Base-by-base conservation (phyloP, 2,888 invertebrate genomes). In the Anthophora plumipes region DNA sequence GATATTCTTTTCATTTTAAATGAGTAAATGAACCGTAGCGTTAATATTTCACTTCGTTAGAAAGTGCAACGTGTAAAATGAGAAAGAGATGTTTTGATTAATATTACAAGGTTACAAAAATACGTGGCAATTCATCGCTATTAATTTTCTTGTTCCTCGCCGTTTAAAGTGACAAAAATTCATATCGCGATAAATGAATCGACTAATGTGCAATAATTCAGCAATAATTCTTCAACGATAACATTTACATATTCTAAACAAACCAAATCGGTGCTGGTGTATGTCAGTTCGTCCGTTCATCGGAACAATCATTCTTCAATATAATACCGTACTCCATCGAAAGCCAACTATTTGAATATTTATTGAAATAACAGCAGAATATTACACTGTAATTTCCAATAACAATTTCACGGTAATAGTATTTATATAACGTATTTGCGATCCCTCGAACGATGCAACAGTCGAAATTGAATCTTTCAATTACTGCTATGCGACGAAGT, bases 291-390 rank as follows among this genome's bases (percentile, higher is more conserved):
- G 39, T 37, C 17, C 52, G 39, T 50, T 22, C 39, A 37, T 52
- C 17, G 52, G 22, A 66, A 66, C 66, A 66, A 39, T 66, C 52
- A 66, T 66, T 66, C 66, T 66, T 66, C 66, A 17, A 66, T 66
- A 50, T 39, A 52, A 39, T 66, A 66, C 39, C 14, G 17, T 17
- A 41, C 17, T 52, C 52, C 37, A 66, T 0, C 1, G 52, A 52
- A 22, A 50, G 37, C 52, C 39, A 37, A n/a, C 52, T 22, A 50
- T 52, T 66, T 52, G 52, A 20, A 50, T 66, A 66, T 66, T 52
- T 66, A 66, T 52, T 52, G 37, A 66, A 52, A 39, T 22, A 66
- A 66, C 39, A 52, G 17, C 20, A 52, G 66, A 52, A 66, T 39
- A 66, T 66, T 66, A 66, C 17, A 37, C 1, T 37, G 22, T 66